Evolutionary conservation across 2,888 invertebrate genomes (phyloP).

Genomic region (Volucella inanis): DNA sequence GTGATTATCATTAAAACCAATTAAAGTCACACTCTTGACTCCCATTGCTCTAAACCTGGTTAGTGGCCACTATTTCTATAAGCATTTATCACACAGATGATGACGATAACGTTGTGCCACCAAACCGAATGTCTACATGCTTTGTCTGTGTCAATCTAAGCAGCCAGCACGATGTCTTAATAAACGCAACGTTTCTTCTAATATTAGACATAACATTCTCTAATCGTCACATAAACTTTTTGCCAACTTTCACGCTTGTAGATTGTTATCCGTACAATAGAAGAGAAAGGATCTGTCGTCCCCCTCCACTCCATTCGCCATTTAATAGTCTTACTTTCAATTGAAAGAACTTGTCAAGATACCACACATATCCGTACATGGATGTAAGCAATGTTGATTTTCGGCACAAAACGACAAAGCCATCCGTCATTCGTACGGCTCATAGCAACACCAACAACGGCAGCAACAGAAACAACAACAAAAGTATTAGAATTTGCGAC

Average conservation of each 20-base stretch:
- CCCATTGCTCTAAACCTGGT: no score
- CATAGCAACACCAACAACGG: no score
- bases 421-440: constrained; percentile 43
- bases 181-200: constrained; percentile 26
- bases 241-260: constrained; percentile 8
- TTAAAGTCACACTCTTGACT: no score
- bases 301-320: constrained; percentile 3
- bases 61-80: no score
- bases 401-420: constrained; percentile 24
- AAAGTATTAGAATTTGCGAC: constrained; percentile 36
- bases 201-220: constrained; percentile 27
- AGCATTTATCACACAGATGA: no score
- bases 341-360: constrained; percentile 51
- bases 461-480: background rate
- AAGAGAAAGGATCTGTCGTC: constrained; percentile 8
- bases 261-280: constrained; percentile 41
- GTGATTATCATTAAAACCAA: no score
- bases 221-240: constrained; percentile 6
- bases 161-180: constrained; percentile 34
- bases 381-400: constrained; percentile 41
- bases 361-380: constrained; percentile 18
- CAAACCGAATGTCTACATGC: no score
- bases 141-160: background rate
- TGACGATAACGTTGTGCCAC: no score
- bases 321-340: constrained; percentile 55